These are phyloP conservation scores for Drosophila leonis DNA, from an alignment of 2,888 invertebrate genomes.

Conservation along the genomic window DNA sequence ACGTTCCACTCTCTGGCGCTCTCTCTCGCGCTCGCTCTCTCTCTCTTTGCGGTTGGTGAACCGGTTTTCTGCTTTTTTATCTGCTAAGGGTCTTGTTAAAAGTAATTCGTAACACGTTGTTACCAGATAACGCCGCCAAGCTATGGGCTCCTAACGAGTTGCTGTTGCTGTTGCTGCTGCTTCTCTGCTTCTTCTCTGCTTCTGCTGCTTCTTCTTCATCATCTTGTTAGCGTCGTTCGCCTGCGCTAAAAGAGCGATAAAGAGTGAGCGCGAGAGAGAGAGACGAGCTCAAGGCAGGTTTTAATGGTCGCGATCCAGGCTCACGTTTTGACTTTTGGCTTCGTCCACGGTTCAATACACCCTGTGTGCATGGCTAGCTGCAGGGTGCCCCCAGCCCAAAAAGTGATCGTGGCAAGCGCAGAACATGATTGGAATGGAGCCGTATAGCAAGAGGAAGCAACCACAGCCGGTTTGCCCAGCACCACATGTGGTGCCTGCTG, in stretches of 20 bases:
- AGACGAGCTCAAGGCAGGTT: slow-evolving; percentile 56
- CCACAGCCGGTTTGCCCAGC: slow-evolving; percentile 42
- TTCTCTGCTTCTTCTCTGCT: slow-evolving; percentile 15
- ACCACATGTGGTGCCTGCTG: slow-evolving; percentile 70
- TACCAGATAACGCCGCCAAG: slow-evolving; percentile 83
- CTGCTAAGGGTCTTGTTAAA: slow-evolving; percentile 85
- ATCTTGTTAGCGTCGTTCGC: slow-evolving; percentile 75
- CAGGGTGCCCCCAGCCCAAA: slow-evolving; percentile 68
- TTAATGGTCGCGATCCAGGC: slow-evolving; percentile 62
- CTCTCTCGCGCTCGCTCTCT: slow-evolving; percentile 14
- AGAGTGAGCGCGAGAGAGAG: slow-evolving; percentile 32
- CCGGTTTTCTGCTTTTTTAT: slow-evolving; percentile 80
- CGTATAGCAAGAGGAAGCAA: slow-evolving; percentile 8
- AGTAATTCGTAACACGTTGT: slow-evolving; percentile 85
- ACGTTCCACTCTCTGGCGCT: slow-evolving; percentile 52
- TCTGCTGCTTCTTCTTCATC: slow-evolving; percentile 17
- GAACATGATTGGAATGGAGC: slow-evolving; percentile 50
- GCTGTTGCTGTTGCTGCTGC: slow-evolving; percentile 41
- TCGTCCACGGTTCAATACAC: slow-evolving; percentile 72
- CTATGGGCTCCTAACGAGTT: slow-evolving; percentile 67
- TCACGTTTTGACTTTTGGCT: slow-evolving; percentile 82
- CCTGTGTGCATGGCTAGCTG: slow-evolving; percentile 64
- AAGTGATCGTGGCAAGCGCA: slow-evolving; percentile 55
- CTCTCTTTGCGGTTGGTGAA: slow-evolving; percentile 25
- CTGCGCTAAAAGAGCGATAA: slow-evolving; percentile 77